phyloP scores from a whole-genome alignment of 2,113 vertebrate genomes.

The Seriola rivoliana region DNA sequence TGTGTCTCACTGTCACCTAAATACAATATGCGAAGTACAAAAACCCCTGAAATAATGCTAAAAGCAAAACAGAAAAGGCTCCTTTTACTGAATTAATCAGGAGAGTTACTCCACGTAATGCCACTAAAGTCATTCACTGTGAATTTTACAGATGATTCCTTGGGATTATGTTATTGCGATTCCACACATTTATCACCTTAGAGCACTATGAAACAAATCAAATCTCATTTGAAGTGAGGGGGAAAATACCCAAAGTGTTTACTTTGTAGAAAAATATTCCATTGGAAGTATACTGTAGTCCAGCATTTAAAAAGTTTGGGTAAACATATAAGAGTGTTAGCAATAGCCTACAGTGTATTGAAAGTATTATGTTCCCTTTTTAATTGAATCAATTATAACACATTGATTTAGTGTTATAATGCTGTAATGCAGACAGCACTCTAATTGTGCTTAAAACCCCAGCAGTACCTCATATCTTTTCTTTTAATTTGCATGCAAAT shows the following conservation, averaged over 20 bases:
- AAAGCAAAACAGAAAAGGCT: neutral
- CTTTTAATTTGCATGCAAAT: neutral
- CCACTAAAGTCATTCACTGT: neutral
- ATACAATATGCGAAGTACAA: neutral
- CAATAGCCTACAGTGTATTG: neutral
- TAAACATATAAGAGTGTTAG: neutral
- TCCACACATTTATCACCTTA: neutral
- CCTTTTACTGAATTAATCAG: neutral
- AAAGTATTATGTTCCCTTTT: neutral
- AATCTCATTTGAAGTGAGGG: neutral
- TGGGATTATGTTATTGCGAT: too few relatives aligned
- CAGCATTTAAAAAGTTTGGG: neutral
- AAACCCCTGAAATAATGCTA: neutral
- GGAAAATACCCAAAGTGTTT: neutral
- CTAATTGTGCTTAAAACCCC: too few relatives aligned
- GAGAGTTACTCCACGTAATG: neutral
- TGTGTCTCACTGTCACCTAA: neutral
- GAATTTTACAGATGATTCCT: neutral
- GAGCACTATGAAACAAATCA: neutral
- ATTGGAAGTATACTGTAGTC: too few relatives aligned
- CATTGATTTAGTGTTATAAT: neutral
- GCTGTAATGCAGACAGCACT: too few relatives aligned
- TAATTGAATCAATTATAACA: neutral
- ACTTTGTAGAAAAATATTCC: neutral
- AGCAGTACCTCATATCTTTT: too few relatives aligned